Conservation (phyloP, 2,113 vertebrate genomes). For the Engraulis encrasicolus region DNA sequence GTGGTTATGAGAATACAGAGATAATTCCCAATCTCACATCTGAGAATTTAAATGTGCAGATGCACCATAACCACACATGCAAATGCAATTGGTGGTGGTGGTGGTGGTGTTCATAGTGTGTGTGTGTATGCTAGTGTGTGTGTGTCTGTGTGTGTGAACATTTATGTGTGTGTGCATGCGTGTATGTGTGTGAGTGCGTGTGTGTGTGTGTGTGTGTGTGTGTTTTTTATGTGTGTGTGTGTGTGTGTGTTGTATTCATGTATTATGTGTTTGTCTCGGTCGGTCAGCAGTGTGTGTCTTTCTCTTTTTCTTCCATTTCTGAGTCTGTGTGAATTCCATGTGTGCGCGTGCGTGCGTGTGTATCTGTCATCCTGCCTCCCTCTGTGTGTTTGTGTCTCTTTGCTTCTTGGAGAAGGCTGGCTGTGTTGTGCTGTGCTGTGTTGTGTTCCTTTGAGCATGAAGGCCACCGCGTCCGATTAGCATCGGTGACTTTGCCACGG, state of each 20-base stretch:
- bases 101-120: neutral
- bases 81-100: no score
- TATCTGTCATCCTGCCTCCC: no score
- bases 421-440: conserved; percentile 13
- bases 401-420: neutral
- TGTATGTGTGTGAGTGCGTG: no score
- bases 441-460: conserved; percentile 1
- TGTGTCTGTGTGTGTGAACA: neutral
- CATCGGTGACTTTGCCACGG: no score
- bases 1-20: neutral
- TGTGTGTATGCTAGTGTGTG: conserved; percentile 2
- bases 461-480: no score
- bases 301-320: no score
- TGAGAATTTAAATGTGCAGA: neutral
- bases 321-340: no score
- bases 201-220: no score
- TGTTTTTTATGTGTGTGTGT: no score
- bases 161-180: no score
- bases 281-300: no score
- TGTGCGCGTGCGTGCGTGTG: neutral
- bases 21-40: neutral
- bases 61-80: neutral
- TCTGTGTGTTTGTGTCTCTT: neutral
- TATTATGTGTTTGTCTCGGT: neutral
- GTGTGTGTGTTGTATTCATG: neutral